Base-by-base conservation (phyloP, 2,888 invertebrate species). In the Sphinx pinastri region DNA sequence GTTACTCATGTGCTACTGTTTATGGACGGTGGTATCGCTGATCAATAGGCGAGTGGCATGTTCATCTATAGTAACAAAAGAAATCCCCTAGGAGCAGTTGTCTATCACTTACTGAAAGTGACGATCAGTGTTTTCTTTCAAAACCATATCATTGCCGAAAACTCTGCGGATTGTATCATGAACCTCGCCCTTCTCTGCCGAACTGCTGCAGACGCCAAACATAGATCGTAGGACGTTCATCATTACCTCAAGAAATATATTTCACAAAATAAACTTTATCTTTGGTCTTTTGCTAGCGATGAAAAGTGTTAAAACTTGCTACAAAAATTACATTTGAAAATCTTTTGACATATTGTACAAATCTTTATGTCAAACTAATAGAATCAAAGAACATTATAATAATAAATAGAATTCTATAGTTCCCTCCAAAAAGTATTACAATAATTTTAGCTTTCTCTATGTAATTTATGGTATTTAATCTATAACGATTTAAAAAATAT, bases 221-320 rank as follows among this genome's bases (percentile, higher is more conserved):
- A 94, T 93, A 0, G 91, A 86, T 25, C 88, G 85, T 25, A 94
- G 85, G 13, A 91, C 92, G 77, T 93, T 92, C 92, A 93, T 93
- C 87, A 87, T 90, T 69, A 77, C 79, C 68, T 12, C 7, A 16
- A 12, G 6, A 11, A 16, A 49, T 13, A 0, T 13, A 13, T 2
- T 19, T 47, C 12, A 13, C 7, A 13, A 60, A 14, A 38, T 1
- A 63, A 19, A 19, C 11, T 19, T 11, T 47, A 13, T 19, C 8
- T 25, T 47, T 19, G 12, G n/a, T 63, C 63, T 47, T 8, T 19
- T 19, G 16, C 38, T 60, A 63, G 19, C 7, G 12, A 16, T 54
- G 19, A 19, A 12, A 19, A 60, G n/a, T 16, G 47, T 12, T 49
- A 49, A 63, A 63, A 63, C 19, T 19, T 8, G 8, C 19, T 63